These are phyloP conservation scores for Drosophila neocordata DNA, from an alignment of 1,140 invertebrate genomes.

Conservation along the genomic window DNA sequence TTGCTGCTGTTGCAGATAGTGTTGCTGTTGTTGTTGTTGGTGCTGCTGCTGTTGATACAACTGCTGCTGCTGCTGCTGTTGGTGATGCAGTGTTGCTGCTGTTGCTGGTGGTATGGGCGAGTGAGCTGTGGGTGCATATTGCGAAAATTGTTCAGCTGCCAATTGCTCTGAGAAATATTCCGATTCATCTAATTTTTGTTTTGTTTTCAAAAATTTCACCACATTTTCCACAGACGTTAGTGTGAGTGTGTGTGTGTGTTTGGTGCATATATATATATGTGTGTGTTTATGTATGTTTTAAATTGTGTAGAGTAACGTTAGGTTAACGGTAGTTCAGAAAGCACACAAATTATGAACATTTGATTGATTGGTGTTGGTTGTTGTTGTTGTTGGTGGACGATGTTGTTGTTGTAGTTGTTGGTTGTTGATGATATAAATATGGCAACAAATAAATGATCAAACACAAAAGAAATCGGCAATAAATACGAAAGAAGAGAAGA, in stretches of 20 bases:
- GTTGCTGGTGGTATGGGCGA: constrained; percentile 67
- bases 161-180: constrained; percentile 83
- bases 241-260: constrained; percentile 37
- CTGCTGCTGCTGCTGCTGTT: constrained; percentile 33
- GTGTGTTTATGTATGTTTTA: constrained; percentile 26
- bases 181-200: constrained; percentile 72
- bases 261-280: neutral
- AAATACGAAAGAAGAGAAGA: constrained; percentile 44
- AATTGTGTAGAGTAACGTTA: constrained; percentile 47
- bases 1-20: constrained; percentile 78
- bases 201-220: constrained; percentile 25
- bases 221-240: constrained; percentile 51
- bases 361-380: constrained; percentile 39
- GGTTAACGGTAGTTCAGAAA: constrained; percentile 76
- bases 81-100: constrained; percentile 43
- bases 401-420: constrained; percentile 1
- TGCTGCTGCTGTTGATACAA: constrained; percentile 26
- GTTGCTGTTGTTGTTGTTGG: constrained; percentile 46
- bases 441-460: constrained; percentile 50
- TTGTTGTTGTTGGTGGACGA: constrained; percentile 35
- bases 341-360: constrained; percentile 58
- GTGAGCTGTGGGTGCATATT: constrained; percentile 80
- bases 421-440: constrained; percentile 40
- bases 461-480: constrained; percentile 50
- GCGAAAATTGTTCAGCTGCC: constrained; percentile 83